A percentile compares a stretch with the other conserved stretches of the same genome.
These are phyloP conservation scores for Argyresthia goedartella DNA, from an alignment of 2,888 invertebrate species.

Conservation along the genomic window DNA sequence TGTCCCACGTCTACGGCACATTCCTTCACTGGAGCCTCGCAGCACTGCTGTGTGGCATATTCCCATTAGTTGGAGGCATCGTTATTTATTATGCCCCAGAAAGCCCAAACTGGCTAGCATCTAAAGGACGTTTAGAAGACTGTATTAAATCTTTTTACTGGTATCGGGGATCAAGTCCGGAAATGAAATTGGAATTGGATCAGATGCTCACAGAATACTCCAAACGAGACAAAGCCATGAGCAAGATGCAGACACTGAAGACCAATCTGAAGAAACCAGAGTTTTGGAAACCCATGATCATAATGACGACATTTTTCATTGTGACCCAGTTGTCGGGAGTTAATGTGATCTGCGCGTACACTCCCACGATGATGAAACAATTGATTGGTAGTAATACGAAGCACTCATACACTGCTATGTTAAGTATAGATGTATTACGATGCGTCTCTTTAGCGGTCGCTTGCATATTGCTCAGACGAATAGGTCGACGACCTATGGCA, in stretches of 20 bases:
- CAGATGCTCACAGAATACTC: constrained; percentile 54
- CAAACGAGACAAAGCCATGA: constrained; percentile 32
- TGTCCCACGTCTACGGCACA: constrained; percentile 76
- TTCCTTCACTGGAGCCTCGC: constrained; percentile 72
- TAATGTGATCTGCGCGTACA: constrained; percentile 79
- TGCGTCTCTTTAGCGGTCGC: constrained; percentile 71
- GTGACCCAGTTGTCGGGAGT: constrained; percentile 79
- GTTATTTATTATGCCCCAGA: constrained; percentile 74
- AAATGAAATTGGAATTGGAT: constrained; percentile 59
- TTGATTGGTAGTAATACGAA: constrained; percentile 65
- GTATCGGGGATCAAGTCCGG: constrained; percentile 67
- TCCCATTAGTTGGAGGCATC: constrained; percentile 64
- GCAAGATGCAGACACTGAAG: constrained; percentile 40
- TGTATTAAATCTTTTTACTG: constrained; percentile 72
- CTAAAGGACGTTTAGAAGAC: constrained; percentile 67
- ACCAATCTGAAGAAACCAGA: constrained; percentile 61
- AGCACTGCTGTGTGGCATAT: constrained; percentile 65
- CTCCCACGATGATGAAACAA: constrained; percentile 73
- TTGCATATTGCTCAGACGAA: constrained; percentile 70
- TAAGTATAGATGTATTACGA: constrained; percentile 75
- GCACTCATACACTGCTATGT: constrained; percentile 74
- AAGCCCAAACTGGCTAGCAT: constrained; percentile 77
- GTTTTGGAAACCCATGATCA: constrained; percentile 72
- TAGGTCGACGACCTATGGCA: constrained; percentile 74
- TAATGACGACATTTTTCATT: constrained; percentile 75